Base-by-base conservation (phyloP, 2,797 vertebrate genomes). In the Podargus strigoides region DNA sequence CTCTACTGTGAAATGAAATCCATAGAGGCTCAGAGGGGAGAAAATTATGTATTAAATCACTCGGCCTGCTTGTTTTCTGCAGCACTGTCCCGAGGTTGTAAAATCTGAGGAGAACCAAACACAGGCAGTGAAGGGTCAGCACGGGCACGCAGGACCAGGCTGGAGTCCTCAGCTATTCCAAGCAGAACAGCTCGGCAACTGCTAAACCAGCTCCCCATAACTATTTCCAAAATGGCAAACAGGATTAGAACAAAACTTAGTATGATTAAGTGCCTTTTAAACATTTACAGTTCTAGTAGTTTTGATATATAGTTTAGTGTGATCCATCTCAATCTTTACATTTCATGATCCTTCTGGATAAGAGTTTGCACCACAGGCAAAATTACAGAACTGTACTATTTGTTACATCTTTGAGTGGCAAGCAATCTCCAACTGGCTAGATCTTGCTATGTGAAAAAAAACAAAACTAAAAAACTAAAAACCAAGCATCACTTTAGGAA, bases 1-100 rank as follows among this genome's bases (percentile, higher is more conserved):
- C 94, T 92, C 90, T 96, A 62, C 92, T 70, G 94, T 83, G 82
- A 87, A 86, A 85, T 47, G 14, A 83, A 92, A 85, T 66, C 39
- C 4, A 2, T 1, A 60, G 46, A 85, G 53, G 10, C 18, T 93
- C 24, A 32, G 58, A 91, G 46, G 60, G 53, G 21, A 83, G 22
- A 70, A 85, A 93, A 77, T 19, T 3, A 6, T 21, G 16, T 15
- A 26, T 85, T 55, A 44, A 87, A 68, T 55, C 64, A 44, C 53
- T 64, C 15, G 7, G 17, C 20, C 22, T 64, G 34, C 15, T 88
- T 74, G 39, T 8, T 81, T 79, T 77, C 66, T 87, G n/a, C 62
- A 76, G 23, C 30, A 63, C 32, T 30, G 18, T 37, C 28, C 39
- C 37, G 58, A 56, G 18, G 9, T 46, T 62, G 24, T 42, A 74